These are phyloP conservation scores for Campoletis raptor DNA, from an alignment of 2,888 invertebrate species.

Conservation along the genomic window DNA sequence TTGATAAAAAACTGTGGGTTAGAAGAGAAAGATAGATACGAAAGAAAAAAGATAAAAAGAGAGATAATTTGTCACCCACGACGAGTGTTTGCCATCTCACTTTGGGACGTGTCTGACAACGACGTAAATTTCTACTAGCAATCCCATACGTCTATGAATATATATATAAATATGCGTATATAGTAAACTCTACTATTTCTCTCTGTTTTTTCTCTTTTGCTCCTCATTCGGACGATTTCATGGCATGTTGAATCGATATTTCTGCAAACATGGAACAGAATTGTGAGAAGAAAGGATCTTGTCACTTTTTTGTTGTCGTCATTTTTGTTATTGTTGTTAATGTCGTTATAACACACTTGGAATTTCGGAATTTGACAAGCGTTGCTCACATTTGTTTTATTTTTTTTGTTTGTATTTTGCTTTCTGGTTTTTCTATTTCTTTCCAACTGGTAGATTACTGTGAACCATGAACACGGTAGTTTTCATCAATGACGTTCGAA, in stretches of 20 bases:
- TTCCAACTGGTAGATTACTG: constrained; percentile 45
- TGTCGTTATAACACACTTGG: neutral
- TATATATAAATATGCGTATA: neutral
- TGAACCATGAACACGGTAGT: constrained; percentile 28
- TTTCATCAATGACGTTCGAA: constrained; percentile 57
- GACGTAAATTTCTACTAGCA: constrained; percentile 45
- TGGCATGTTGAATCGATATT: constrained; percentile 66
- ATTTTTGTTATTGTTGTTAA: neutral
- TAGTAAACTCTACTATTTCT: neutral
- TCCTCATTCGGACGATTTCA: constrained; percentile 58
- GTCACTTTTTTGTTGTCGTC: constrained; percentile 22
- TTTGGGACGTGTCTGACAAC: constrained; percentile 45
- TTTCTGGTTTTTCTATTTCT: constrained; percentile 49
- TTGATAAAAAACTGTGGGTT: constrained; percentile 60
- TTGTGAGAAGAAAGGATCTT: constrained; percentile 33
- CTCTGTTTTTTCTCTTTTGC: neutral
- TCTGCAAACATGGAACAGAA: constrained; percentile 43
- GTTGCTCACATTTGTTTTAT: neutral
- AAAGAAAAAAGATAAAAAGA: neutral
- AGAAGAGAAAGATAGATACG: constrained; percentile 7
- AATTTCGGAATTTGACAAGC: constrained; percentile 25
- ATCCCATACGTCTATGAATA: neutral
- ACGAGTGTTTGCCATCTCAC: constrained; percentile 37
- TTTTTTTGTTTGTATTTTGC: neutral
- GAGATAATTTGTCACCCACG: constrained; percentile 35